Conservation (phyloP, 2,113 vertebrate genomes). For the Rhinopomastus cyanomelas region DNA sequence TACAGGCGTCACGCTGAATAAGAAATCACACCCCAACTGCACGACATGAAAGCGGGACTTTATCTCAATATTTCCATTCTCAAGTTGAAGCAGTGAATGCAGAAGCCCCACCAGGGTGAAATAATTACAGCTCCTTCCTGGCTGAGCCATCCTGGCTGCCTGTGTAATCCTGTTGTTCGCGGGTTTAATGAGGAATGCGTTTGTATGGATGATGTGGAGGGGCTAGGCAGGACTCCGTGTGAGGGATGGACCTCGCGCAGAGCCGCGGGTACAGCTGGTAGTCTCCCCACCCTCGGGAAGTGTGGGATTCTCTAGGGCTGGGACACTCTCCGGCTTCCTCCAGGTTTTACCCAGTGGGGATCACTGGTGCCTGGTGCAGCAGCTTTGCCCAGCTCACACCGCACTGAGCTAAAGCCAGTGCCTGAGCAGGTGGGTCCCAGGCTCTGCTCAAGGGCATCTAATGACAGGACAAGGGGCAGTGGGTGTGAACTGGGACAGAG, state of each 20-base stretch:
- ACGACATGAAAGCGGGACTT: neutral
- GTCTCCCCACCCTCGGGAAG: neutral
- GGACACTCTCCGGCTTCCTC: neutral
- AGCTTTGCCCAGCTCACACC: neutral
- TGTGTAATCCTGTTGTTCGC: constrained; percentile 8
- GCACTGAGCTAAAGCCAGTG: rapidly evolving
- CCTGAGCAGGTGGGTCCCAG: neutral
- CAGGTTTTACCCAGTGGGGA: neutral
- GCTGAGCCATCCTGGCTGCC: neutral
- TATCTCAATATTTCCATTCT: constrained; percentile 34
- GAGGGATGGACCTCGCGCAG: neutral
- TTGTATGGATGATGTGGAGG: neutral
- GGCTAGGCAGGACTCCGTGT: neutral
- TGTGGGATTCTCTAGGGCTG: rapidly evolving
- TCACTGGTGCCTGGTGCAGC: neutral
- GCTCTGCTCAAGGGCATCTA: no score
- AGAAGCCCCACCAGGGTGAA: neutral
- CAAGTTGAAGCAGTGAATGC: neutral
- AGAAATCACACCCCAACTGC: neutral
- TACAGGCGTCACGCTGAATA: neutral
- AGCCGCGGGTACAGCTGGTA: neutral
- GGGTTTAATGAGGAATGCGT: neutral
- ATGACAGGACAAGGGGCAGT: no score
- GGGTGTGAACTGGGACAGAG: no score
- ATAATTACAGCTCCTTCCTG: neutral